A percentile compares a stretch with the other conserved stretches of the same genome.
These are phyloP conservation scores for Carassius auratus DNA, from an alignment of 2,113 vertebrate species.

Conservation along the genomic window DNA sequence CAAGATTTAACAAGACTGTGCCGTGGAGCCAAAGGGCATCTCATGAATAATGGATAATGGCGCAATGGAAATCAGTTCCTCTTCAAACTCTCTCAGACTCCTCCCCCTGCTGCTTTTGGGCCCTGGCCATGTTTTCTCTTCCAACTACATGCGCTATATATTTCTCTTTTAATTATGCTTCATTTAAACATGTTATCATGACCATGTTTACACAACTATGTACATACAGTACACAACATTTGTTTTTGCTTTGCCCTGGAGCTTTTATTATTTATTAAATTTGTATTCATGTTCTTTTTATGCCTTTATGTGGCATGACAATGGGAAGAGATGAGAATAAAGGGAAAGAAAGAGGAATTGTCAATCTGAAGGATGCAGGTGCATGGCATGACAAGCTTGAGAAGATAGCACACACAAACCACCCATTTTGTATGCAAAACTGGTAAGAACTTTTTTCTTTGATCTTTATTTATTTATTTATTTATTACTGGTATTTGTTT, in stretches of 20 bases:
- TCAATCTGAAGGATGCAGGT: too few species aligned
- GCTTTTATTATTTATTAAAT: too few species aligned
- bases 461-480: too few species aligned
- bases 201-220: not conserved
- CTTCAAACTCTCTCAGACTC: slow-evolving; percentile 39
- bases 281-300: not conserved
- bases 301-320: not conserved
- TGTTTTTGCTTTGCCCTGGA: not conserved
- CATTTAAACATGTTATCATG: too few species aligned
- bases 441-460: too few species aligned
- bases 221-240: not conserved
- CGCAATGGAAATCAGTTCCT: slow-evolving; percentile 65
- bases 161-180: not conserved
- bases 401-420: too few species aligned
- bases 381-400: too few species aligned
- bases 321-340: not conserved
- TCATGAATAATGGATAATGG: slow-evolving; percentile 72
- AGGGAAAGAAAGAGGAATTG: too few species aligned
- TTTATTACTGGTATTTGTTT: too few species aligned
- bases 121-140: slow-evolving; percentile 4
- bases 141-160: not conserved
- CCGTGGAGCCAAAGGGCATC: slow-evolving; percentile 70
- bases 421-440: too few species aligned
- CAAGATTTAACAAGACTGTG: slow-evolving; percentile 73
- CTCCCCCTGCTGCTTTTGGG: slow-evolving; percentile 21